Percentiles rank a stretch among this genome's conserved stretches.
Evolutionary conservation across 2,113 vertebrate genomes (phyloP).

Genomic region (Balaenoptera acutorostrata): DNA sequence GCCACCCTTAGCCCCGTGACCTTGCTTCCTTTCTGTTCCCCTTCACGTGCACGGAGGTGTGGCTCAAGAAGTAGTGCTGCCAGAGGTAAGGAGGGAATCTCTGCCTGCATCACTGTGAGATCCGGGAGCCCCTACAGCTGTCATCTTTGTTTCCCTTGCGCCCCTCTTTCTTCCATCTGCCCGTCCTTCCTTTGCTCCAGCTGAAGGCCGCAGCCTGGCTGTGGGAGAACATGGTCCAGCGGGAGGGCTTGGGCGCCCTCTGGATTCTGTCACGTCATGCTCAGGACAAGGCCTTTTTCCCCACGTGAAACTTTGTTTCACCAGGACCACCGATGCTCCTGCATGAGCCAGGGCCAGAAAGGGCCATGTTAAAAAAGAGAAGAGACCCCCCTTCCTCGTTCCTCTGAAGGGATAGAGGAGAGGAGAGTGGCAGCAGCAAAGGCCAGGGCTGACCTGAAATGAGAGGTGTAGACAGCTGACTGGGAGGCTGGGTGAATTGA

Average conservation of each 20-base stretch:
- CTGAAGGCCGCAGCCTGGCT: neutral
- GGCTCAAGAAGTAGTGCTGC: neutral
- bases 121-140: neutral
- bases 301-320: too few relatives aligned
- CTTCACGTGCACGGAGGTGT: neutral
- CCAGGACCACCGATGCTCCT: neutral
- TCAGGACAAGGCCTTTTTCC: rapidly evolving
- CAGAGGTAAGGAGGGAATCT: neutral
- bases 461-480: neutral
- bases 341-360: neutral
- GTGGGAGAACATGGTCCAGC: rapidly evolving
- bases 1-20: neutral
- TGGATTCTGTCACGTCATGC: neutral
- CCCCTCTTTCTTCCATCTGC: too few relatives aligned
- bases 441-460: neutral
- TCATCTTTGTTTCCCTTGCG: neutral
- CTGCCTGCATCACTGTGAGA: rapidly evolving
- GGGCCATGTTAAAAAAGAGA: neutral
- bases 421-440: neutral
- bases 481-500: neutral
- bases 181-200: neutral
- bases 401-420: neutral
- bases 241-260: neutral
- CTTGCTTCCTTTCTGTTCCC: neutral
- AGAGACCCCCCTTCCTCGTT: rapidly evolving